phyloP scores from a whole-genome alignment of 2,797 vertebrate species.

The Uromys caudimaculatus region DNA sequence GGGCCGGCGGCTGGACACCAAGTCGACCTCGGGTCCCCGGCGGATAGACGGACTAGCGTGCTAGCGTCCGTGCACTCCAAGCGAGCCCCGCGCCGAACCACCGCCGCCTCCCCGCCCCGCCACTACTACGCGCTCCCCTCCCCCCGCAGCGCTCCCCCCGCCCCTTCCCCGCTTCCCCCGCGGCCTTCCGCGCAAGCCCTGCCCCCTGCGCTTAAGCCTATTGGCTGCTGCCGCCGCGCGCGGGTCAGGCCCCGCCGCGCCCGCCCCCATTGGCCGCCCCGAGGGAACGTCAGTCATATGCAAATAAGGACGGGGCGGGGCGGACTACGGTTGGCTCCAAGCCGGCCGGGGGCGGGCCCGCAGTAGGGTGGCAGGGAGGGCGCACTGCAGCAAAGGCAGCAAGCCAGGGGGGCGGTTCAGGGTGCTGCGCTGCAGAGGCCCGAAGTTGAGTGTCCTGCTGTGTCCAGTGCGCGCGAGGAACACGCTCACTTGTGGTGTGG shows the following conservation, averaged over 20 bases:
- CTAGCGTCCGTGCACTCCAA: slow-evolving; percentile 75
- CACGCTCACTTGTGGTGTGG: slow-evolving; percentile 15
- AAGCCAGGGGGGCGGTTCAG: slow-evolving; percentile 78
- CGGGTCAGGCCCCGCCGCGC: slow-evolving; percentile 84
- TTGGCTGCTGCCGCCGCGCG: slow-evolving; percentile 82
- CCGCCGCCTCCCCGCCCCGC: slow-evolving; percentile 82
- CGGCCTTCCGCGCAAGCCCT: slow-evolving; percentile 84
- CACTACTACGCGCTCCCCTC: slow-evolving; percentile 84
- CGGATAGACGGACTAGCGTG: slow-evolving; percentile 70
- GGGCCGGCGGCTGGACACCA: slow-evolving; percentile 56
- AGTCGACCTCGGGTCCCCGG: slow-evolving; percentile 72
- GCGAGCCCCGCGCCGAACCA: slow-evolving; percentile 78
- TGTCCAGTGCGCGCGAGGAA: slow-evolving; percentile 27
- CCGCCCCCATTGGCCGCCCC: slow-evolving; percentile 83
- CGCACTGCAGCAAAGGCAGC: slow-evolving; percentile 83
- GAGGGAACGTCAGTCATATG: slow-evolving; percentile 86
- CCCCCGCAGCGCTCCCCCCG: slow-evolving; percentile 73
- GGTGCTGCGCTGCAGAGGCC: slow-evolving; percentile 73
- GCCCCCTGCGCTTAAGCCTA: slow-evolving; percentile 77
- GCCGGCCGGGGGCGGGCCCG: slow-evolving; percentile 73
- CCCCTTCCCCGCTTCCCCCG: slow-evolving; percentile 81
- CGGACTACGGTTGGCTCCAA: slow-evolving; percentile 73
- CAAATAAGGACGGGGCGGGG: slow-evolving; percentile 81
- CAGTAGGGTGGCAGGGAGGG: slow-evolving; percentile 74
- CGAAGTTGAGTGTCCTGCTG: not conserved